These are phyloP conservation scores for Anagrus nilaparvatae DNA, from an alignment of 1,140 invertebrate genomes.

Conservation along the genomic window DNA sequence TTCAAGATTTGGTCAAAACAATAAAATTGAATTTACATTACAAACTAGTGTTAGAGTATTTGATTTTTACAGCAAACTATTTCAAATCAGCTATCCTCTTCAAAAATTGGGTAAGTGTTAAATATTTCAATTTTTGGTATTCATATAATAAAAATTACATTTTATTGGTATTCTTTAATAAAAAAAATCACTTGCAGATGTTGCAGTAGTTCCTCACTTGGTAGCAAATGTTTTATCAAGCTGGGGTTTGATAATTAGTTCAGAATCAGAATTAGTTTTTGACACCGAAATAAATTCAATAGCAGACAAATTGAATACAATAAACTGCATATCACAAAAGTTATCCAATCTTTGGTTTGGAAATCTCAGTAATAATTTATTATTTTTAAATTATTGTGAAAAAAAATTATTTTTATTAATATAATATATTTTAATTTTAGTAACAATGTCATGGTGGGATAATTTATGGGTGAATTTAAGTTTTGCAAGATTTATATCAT, in stretches of 20 bases:
- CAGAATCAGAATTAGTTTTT: constrained; percentile 74
- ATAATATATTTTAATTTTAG: constrained; percentile 42
- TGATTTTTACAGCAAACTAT: constrained; percentile 79
- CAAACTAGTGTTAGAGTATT: constrained; percentile 65
- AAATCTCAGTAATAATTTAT: constrained; percentile 69
- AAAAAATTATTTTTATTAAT: constrained; percentile 3
- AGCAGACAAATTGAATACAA: constrained; percentile 65
- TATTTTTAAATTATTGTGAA: no score
- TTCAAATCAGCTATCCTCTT: constrained; percentile 72
- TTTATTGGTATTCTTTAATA: no score
- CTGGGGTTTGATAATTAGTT: constrained; percentile 77
- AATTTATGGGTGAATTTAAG: constrained; percentile 90
- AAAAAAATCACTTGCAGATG: constrained; percentile 56
- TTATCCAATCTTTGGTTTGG: constrained; percentile 90
- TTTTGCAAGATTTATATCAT: constrained; percentile 80
- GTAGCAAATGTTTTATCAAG: constrained; percentile 93
- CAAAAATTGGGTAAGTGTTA: constrained; percentile 64
- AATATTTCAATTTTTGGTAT: no score
- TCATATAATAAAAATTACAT: constrained; percentile 4
- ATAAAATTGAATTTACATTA: constrained; percentile 71
- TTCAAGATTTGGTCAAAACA: constrained; percentile 57
- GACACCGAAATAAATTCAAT: constrained; percentile 58
- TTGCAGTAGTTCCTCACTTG: constrained; percentile 92
- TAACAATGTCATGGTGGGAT: constrained; percentile 88
- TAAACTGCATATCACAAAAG: constrained; percentile 79